Evolutionary conservation across 2,888 invertebrate species (phyloP).

Genomic region (Falcaria lacertinaria): DNA sequence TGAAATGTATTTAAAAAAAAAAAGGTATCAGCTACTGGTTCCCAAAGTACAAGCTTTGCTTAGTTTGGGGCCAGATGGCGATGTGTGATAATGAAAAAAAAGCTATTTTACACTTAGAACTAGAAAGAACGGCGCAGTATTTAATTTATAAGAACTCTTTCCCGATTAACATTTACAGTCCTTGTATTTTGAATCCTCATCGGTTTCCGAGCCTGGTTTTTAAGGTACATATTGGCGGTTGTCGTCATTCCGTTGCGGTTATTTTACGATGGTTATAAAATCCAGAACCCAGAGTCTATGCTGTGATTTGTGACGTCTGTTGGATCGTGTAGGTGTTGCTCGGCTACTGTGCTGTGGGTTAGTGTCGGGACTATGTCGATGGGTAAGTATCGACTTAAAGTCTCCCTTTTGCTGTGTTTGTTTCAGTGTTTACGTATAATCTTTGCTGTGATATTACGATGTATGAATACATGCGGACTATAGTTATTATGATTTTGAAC

Average conservation of each 20-base stretch:
- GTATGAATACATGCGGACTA: too few relatives aligned
- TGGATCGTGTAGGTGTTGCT: conserved; percentile 49
- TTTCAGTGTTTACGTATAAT: too few relatives aligned
- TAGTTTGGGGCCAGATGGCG: too few relatives aligned
- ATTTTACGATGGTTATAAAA: conserved; percentile 55
- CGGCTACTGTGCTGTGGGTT: conserved; percentile 45
- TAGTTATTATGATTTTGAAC: too few relatives aligned
- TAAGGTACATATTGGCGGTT: conserved; percentile 18
- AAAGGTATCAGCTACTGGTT: too few relatives aligned
- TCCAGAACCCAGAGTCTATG: conserved; percentile 55
- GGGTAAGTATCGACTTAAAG: not conserved
- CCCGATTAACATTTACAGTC: not conserved
- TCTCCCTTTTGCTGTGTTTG: not conserved
- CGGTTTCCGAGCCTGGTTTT: conserved; percentile 1
- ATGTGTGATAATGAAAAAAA: too few relatives aligned
- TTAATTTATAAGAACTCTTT: not conserved
- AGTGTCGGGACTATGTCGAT: conserved; percentile 24
- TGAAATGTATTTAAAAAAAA: too few relatives aligned
- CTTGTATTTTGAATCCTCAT: not conserved
- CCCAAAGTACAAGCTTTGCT: too few relatives aligned
- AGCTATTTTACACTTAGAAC: too few relatives aligned
- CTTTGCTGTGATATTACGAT: too few relatives aligned
- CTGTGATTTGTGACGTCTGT: conserved; percentile 62
- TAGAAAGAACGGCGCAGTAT: not conserved
- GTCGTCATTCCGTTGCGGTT: conserved; percentile 25